These are phyloP conservation scores for Hormaphis cornu DNA, from an alignment of 1,140 invertebrate genomes.

Conservation along the genomic window DNA sequence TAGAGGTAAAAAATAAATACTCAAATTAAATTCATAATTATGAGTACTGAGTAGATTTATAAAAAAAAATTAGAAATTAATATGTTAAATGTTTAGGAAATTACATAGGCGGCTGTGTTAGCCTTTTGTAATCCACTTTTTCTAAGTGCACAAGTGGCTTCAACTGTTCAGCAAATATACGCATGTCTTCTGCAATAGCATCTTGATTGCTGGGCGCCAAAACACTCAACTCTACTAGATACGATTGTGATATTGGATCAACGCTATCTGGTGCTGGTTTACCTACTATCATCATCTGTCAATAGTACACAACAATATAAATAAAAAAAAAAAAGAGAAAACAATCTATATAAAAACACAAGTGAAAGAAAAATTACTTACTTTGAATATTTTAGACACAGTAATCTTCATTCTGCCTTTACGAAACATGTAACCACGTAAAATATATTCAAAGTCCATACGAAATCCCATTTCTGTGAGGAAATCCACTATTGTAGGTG, in stretches of 20 bases:
- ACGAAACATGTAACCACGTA: conserved; percentile 88
- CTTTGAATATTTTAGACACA: conserved; percentile 86
- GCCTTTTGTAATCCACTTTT: conserved; percentile 78
- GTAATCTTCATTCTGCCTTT: conserved; percentile 96
- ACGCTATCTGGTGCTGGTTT: conserved; percentile 55
- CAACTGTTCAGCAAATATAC: conserved; percentile 87
- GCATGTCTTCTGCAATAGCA: conserved; percentile 91
- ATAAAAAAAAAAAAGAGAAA: not conserved
- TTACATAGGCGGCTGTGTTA: conserved; percentile 40
- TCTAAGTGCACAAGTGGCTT: conserved; percentile 82
- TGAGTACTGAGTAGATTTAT: not conserved
- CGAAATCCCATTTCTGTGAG: conserved; percentile 82
- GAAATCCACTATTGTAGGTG: conserved; percentile 80
- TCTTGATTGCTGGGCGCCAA: conserved; percentile 86
- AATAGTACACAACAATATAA: not conserved
- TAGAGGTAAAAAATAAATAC: too few species aligned
- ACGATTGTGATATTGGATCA: conserved; percentile 83
- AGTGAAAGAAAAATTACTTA: conserved; percentile 36
- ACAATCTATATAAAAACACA: not conserved
- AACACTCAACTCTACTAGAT: conserved; percentile 90
- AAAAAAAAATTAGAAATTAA: not conserved
- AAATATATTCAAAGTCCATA: conserved; percentile 87
- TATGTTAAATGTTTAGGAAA: not conserved
- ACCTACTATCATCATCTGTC: conserved; percentile 49
- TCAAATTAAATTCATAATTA: not conserved